These are phyloP conservation scores for Microcebus jonahi DNA, from an alignment of 2,113 vertebrate genomes.

Conservation along the genomic window DNA sequence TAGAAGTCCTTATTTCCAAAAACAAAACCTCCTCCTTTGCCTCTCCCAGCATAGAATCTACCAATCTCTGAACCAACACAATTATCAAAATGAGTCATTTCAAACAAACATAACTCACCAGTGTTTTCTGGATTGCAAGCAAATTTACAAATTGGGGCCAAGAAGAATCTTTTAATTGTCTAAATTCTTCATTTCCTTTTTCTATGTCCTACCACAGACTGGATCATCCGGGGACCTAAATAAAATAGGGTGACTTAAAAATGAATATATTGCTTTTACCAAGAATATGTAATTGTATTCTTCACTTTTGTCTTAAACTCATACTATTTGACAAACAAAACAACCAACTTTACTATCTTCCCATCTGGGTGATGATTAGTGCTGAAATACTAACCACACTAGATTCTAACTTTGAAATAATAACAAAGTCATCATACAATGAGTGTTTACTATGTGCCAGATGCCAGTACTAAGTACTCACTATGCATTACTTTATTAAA, in stretches of 20 bases:
- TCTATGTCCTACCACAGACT: not conserved
- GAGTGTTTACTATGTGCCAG: not conserved
- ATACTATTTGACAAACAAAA: not conserved
- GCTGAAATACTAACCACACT: not conserved
- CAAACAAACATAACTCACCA: not conserved
- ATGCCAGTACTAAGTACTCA: not conserved
- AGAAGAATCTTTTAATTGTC: not conserved
- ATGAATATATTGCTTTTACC: not conserved
- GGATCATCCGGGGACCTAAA: not conserved
- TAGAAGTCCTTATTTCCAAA: not conserved
- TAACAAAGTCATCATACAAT: not conserved
- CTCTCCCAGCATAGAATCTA: not conserved
- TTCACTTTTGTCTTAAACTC: constrained; percentile 21
- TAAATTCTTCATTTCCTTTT: not conserved
- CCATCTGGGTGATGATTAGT: not conserved
- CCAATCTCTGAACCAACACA: not conserved
- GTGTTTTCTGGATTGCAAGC: not conserved
- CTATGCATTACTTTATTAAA: not conserved
- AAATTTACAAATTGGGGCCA: not conserved
- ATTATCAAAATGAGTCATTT: not conserved
- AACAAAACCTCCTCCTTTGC: not conserved
- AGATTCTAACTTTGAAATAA: not conserved
- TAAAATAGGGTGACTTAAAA: not conserved
- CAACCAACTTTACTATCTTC: not conserved
- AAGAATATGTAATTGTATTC: not conserved